Evolutionary conservation across 2,113 vertebrate genomes (phyloP).

Genomic region (Sigmodon hispidus): DNA sequence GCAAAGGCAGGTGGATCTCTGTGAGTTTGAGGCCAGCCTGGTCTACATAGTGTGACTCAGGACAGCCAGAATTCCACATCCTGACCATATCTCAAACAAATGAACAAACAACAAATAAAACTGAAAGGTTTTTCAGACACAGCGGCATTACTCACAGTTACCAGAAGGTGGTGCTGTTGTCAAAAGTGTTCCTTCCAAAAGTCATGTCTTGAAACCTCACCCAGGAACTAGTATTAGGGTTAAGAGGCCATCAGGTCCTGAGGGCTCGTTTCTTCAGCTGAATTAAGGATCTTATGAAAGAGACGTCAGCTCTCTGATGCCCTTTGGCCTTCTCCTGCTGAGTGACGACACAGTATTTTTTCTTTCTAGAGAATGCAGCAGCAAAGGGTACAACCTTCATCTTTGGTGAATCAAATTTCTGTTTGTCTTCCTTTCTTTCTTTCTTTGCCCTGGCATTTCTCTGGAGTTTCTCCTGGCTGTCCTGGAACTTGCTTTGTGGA

Average conservation of each 20-base stretch:
- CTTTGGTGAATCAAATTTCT: not conserved
- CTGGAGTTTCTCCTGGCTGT: not conserved
- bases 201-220: not conserved
- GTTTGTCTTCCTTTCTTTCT: not conserved
- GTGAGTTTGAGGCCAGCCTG: not conserved
- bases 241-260: not conserved
- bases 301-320: not conserved
- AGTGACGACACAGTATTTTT: not conserved
- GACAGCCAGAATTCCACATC: too few species aligned
- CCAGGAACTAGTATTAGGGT: not conserved
- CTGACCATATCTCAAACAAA: not conserved
- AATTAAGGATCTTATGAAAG: not conserved
- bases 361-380: not conserved
- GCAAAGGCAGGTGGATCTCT: not conserved
- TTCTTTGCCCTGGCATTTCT: not conserved
- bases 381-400: not conserved
- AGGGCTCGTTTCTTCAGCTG: not conserved
- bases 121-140: not conserved
- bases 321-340: not conserved
- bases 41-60: not conserved
- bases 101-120: not conserved
- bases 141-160: not conserved
- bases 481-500: not conserved
- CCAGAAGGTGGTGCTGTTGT: not conserved
- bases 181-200: not conserved